phyloP scores from a whole-genome alignment of 2,797 vertebrate species.

The Clarias platycephalus region DNA sequence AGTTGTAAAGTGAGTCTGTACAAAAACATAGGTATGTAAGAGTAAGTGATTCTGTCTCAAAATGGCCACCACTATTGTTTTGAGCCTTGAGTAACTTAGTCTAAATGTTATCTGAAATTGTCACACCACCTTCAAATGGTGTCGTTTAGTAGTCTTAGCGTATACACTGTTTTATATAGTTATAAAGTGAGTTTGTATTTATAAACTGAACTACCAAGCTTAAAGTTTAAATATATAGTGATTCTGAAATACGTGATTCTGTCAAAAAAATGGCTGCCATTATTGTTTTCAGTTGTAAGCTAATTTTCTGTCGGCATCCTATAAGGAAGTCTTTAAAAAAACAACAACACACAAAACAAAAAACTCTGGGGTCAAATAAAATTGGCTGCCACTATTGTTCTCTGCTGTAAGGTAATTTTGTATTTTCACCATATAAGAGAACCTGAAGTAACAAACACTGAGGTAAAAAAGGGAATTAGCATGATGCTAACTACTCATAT shows the following conservation, averaged over 20 bases:
- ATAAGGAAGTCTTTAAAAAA: too few relatives aligned
- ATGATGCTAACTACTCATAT: neutral
- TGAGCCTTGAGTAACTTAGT: neutral
- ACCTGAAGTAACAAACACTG: neutral
- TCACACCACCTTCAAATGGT: too few relatives aligned
- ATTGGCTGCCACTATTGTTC: neutral
- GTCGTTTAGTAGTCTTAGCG: too few relatives aligned
- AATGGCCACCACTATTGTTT: neutral
- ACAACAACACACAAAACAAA: too few relatives aligned
- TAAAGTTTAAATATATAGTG: neutral
- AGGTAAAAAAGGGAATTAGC: neutral
- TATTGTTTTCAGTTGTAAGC: neutral
- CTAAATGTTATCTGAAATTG: too few relatives aligned
- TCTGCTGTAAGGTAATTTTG: neutral
- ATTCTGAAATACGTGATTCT: neutral
- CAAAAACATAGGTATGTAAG: neutral
- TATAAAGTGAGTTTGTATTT: neutral
- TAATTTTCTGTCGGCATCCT: neutral
- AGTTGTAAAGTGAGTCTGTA: neutral
- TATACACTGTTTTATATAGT: too few relatives aligned
- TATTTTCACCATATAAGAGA: neutral
- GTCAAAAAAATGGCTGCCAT: neutral
- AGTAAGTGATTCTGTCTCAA: neutral
- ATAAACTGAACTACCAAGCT: neutral
- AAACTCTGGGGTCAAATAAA: neutral